phyloP scores from a whole-genome alignment of 2,113 vertebrate species.

The Meriones unguiculatus region DNA sequence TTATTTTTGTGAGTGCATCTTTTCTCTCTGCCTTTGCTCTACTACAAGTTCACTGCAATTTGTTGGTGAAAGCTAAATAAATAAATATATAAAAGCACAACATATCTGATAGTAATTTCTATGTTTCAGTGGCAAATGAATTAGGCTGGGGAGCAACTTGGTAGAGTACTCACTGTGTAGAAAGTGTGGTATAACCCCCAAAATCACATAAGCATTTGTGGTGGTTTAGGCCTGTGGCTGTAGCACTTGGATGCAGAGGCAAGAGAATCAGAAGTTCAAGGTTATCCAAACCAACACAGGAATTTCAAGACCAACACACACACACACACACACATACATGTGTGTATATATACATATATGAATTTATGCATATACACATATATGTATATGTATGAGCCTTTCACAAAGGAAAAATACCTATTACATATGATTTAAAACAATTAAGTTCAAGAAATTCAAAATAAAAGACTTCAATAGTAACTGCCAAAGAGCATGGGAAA shows the following conservation, averaged over 20 bases:
- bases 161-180: not conserved
- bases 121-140: not conserved
- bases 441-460: not conserved
- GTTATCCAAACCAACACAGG: not conserved
- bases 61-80: not conserved
- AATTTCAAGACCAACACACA: not conserved
- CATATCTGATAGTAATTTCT: not conserved
- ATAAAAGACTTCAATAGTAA: not conserved
- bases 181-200: fast-evolving
- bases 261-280: not conserved
- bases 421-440: not conserved
- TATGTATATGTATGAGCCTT: not conserved
- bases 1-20: not conserved
- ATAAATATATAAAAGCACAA: not conserved
- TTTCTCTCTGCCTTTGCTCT: constrained; percentile 40
- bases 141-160: not conserved
- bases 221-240: not conserved
- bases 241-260: not conserved
- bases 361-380: not conserved
- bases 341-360: not conserved
- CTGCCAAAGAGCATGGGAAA: not conserved
- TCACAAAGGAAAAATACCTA: not conserved
- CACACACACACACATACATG: not conserved
- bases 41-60: not conserved
- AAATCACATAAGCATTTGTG: not conserved